Conservation (phyloP, 2,113 vertebrate genomes). For the Triplophysa rosa region DNA sequence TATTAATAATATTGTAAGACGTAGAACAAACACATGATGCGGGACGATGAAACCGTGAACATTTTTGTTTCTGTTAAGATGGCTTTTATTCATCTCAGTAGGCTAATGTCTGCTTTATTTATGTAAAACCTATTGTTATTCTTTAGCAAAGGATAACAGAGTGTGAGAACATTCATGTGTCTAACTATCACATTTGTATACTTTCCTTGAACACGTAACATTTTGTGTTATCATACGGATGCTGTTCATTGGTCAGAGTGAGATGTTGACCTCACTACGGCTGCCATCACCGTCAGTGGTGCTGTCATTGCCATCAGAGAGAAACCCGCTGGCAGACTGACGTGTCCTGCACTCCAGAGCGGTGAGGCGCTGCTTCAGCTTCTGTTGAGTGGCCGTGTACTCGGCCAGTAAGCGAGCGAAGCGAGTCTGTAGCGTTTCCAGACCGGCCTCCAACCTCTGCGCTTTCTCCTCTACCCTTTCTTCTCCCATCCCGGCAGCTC, state of each 20-base stretch:
- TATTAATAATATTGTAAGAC: too few species aligned
- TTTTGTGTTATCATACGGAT: neutral
- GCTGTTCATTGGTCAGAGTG: conserved; percentile 55
- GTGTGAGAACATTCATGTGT: too few species aligned
- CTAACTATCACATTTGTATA: too few species aligned
- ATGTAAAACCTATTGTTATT: too few species aligned
- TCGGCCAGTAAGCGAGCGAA: conserved; percentile 84
- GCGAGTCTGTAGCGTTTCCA: conserved; percentile 83
- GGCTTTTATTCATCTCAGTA: too few species aligned
- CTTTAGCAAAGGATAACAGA: too few species aligned
- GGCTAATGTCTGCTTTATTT: too few species aligned
- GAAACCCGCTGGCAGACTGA: conserved; percentile 76
- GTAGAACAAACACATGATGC: too few species aligned
- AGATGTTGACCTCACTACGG: conserved; percentile 72
- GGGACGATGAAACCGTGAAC: too few species aligned
- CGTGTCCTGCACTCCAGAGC: conserved; percentile 77
- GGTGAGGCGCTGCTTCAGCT: conserved; percentile 85
- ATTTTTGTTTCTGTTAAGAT: too few species aligned
- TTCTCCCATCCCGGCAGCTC: conserved; percentile 71
- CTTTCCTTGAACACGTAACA: too few species aligned
- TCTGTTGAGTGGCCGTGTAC: conserved; percentile 82
- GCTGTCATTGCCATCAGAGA: conserved; percentile 78
- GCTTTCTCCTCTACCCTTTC: conserved; percentile 83
- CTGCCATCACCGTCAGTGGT: conserved; percentile 63
- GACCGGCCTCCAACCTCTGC: conserved; percentile 79